phyloP scores from a whole-genome alignment of 2,888 invertebrate species.

The Xestia sexstrigata region DNA sequence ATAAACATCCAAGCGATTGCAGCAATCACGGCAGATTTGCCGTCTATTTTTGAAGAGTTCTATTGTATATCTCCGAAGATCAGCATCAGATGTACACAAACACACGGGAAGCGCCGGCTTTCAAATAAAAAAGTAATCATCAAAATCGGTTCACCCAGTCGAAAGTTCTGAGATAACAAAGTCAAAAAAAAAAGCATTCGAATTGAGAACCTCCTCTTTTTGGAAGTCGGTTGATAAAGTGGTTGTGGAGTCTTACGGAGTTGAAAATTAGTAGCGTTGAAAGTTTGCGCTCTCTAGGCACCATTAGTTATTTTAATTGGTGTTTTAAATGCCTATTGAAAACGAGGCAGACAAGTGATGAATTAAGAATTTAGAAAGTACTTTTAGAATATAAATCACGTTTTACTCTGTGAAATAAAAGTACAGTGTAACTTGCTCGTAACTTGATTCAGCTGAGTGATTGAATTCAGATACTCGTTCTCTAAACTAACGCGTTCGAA shows the following conservation, averaged over 20 bases:
- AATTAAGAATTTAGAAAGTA: constrained; percentile 40
- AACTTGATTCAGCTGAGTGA: constrained; percentile 58
- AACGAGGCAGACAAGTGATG: constrained; percentile 43
- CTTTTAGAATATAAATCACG: constrained; percentile 36
- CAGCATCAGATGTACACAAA: too few species aligned
- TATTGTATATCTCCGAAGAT: too few species aligned
- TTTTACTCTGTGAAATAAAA: constrained; percentile 39
- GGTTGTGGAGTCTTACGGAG: constrained; percentile 25
- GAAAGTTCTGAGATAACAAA: too few species aligned
- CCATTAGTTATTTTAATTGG: constrained; percentile 59
- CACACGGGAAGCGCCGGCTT: too few species aligned
- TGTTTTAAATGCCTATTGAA: constrained; percentile 53
- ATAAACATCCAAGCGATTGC: too few species aligned
- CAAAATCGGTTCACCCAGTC: too few species aligned
- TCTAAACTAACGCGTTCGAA: constrained; percentile 45
- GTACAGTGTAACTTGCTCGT: constrained; percentile 30
- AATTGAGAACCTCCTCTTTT: too few species aligned
- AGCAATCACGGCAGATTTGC: too few species aligned
- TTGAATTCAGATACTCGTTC: constrained; percentile 55
- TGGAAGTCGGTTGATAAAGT: too few species aligned
- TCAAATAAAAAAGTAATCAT: too few species aligned
- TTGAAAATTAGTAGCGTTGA: constrained; percentile 49
- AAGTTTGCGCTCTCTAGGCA: constrained; percentile 50
- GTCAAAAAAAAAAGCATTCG: too few species aligned
- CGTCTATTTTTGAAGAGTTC: too few species aligned